phyloP scores from a whole-genome alignment of 2,888 invertebrate genomes.

The Lasioglossum zephyrum region DNA sequence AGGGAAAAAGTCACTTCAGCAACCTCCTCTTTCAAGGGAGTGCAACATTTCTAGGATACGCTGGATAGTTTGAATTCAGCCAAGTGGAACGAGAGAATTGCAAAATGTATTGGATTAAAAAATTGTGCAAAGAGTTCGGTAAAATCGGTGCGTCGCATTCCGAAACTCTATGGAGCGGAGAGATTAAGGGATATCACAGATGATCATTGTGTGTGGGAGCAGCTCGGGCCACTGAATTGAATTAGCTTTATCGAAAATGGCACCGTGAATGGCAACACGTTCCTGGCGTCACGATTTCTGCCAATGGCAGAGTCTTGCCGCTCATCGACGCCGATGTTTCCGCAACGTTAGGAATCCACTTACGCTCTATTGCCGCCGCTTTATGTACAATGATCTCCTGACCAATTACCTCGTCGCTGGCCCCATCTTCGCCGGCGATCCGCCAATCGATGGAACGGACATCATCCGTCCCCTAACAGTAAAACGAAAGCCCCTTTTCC shows the following conservation, averaged over 20 bases:
- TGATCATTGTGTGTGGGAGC: not conserved
- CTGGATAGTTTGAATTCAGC: too few relatives aligned
- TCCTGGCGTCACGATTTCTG: slow-evolving; percentile 48
- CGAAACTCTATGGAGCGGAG: too few relatives aligned
- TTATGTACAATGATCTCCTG: slow-evolving; percentile 40
- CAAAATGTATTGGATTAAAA: too few relatives aligned
- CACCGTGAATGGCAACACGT: slow-evolving; percentile 46
- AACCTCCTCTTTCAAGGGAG: too few relatives aligned
- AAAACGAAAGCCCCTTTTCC: not conserved
- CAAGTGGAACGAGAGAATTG: too few relatives aligned
- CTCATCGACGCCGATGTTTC: slow-evolving; percentile 48
- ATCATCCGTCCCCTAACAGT: not conserved
- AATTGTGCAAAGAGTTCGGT: too few relatives aligned
- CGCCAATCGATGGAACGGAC: slow-evolving; percentile 32
- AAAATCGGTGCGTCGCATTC: too few relatives aligned
- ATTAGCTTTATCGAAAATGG: slow-evolving; percentile 58
- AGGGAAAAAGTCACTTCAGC: too few relatives aligned
- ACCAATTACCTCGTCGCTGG: slow-evolving; percentile 48
- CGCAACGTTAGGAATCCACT: slow-evolving; percentile 55
- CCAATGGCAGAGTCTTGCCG: slow-evolving; percentile 32
- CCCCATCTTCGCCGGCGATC: slow-evolving; percentile 11
- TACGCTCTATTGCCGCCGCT: slow-evolving; percentile 49
- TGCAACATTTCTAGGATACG: too few relatives aligned
- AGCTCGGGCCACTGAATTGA: slow-evolving; percentile 43
- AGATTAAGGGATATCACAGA: too few relatives aligned